A percentile compares a stretch with the other conserved stretches of the same genome.
phyloP scores from a whole-genome alignment of 1,140 invertebrate species.

The Meloidogyne exigua region DNA sequence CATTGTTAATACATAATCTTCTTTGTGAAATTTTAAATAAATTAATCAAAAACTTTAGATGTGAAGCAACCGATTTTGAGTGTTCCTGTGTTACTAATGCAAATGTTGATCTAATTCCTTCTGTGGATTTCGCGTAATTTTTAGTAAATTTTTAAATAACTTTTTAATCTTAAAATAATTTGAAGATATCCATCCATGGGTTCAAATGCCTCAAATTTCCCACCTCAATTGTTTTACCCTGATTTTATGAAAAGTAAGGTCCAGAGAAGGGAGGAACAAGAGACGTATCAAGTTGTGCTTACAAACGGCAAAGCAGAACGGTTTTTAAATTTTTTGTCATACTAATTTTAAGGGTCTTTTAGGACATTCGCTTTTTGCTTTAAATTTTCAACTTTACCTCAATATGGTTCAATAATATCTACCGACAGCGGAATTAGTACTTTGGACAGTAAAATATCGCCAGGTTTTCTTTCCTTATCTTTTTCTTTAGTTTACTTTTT shows the following conservation, averaged over 20 bases:
- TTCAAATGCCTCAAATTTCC: conserved; percentile 31
- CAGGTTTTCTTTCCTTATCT: neutral
- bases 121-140: conserved; percentile 37
- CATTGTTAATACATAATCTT: too few species aligned
- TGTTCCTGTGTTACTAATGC: conserved; percentile 28
- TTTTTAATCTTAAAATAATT: neutral
- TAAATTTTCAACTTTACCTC: conserved; percentile 36
- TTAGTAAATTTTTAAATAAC: neutral
- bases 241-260: conserved; percentile 43
- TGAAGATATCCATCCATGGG: conserved; percentile 36
- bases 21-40: too few species aligned
- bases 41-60: conserved; percentile 10
- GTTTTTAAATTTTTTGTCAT: conserved; percentile 27
- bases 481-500: neutral
- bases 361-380: conserved; percentile 47
- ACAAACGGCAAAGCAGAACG: conserved; percentile 51
- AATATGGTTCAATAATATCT: neutral
- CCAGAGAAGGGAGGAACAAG: conserved; percentile 40
- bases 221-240: conserved; percentile 46
- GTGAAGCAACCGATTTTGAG: conserved; percentile 34
- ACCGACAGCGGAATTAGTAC: conserved; percentile 12
- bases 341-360: conserved; percentile 32
- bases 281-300: conserved; percentile 40
- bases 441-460: neutral
- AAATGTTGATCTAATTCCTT: conserved; percentile 23